These are phyloP conservation scores for Drosophila maculinotata DNA, from an alignment of 2,888 invertebrate genomes.

Conservation along the genomic window DNA sequence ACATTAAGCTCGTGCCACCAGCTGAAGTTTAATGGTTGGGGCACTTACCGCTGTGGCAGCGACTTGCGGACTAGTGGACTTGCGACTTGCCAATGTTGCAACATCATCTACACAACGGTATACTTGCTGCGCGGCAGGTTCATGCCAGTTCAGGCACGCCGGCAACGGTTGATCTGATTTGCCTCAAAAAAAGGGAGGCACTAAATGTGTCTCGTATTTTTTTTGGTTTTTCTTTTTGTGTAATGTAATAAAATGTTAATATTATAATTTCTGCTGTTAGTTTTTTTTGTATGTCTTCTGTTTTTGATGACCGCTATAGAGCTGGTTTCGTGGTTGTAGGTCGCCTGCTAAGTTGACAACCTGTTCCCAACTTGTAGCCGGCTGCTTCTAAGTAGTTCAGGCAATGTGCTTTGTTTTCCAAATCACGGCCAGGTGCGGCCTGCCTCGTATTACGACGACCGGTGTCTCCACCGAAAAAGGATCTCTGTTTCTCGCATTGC, in stretches of 20 bases:
- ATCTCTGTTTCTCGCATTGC: constrained; percentile 57
- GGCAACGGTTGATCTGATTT: constrained; percentile 71
- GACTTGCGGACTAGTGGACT: constrained; percentile 19
- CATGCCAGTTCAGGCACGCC: constrained; percentile 65
- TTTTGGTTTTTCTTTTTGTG: constrained; percentile 1
- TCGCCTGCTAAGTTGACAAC: constrained; percentile 43
- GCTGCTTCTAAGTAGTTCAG: constrained; percentile 45
- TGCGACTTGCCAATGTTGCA: constrained; percentile 57
- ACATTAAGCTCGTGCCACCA: constrained; percentile 79
- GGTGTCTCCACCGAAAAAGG: constrained; percentile 24
- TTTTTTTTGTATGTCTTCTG: constrained; percentile 12
- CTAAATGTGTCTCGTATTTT: not conserved
- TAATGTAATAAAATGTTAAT: constrained; percentile 58
- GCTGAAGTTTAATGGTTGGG: constrained; percentile 52
- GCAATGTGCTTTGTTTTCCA: constrained; percentile 22
- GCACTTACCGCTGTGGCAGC: constrained; percentile 42
- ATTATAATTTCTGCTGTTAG: constrained; percentile 62
- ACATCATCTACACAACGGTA: constrained; percentile 67
- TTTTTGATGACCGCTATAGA: constrained; percentile 24
- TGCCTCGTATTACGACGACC: constrained; percentile 34
- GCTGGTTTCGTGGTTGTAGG: constrained; percentile 42
- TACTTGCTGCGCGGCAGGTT: constrained; percentile 65
- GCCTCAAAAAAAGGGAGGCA: constrained; percentile 42
- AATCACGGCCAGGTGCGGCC: constrained; percentile 70
- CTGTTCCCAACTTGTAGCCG: constrained; percentile 37